Evolutionary conservation across 1,140 invertebrate genomes (phyloP).

Genomic region (Drosophila ohnishii): DNA sequence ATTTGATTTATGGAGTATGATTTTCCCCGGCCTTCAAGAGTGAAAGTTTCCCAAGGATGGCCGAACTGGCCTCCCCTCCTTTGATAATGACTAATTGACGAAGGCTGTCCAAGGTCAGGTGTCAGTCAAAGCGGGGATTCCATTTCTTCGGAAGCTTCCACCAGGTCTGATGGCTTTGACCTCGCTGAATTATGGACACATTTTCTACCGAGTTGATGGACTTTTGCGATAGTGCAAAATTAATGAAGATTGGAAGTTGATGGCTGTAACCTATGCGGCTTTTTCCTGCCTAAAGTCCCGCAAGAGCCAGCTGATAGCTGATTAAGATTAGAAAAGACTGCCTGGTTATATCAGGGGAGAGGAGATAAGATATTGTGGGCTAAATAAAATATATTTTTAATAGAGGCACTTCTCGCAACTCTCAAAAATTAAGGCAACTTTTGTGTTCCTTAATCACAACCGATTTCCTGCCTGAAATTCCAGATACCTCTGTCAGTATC

Average conservation of each 20-base stretch:
- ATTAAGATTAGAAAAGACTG: conserved; percentile 13
- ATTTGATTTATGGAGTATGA: conserved; percentile 18
- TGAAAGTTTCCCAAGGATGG: conserved; percentile 56
- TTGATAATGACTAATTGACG: conserved; percentile 37
- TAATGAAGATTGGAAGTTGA: conserved; percentile 35
- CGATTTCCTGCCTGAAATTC: conserved; percentile 24
- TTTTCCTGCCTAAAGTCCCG: not conserved
- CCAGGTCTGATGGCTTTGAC: conserved; percentile 61
- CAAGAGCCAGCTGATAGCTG: conserved; percentile 3
- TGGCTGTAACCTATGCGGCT: conserved; percentile 14
- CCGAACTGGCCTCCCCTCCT: not conserved
- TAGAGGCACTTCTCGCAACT: not conserved
- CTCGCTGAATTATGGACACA: conserved; percentile 20
- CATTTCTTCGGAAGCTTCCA: conserved; percentile 8
- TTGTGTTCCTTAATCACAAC: conserved; percentile 16
- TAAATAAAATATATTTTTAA: conserved; percentile 18
- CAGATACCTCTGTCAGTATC: conserved; percentile 15
- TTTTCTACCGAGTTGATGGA: conserved; percentile 41
- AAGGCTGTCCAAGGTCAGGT: conserved; percentile 26
- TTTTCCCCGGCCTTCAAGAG: conserved; percentile 31
- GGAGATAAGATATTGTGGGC: conserved; percentile 38
- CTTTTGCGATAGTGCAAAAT: conserved; percentile 31
- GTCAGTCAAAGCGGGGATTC: conserved; percentile 4
- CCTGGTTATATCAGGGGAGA: conserved; percentile 10
- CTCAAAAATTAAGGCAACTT: not conserved